phyloP scores from a whole-genome alignment of 2,888 invertebrate genomes.

The Hyposoter didymator region DNA sequence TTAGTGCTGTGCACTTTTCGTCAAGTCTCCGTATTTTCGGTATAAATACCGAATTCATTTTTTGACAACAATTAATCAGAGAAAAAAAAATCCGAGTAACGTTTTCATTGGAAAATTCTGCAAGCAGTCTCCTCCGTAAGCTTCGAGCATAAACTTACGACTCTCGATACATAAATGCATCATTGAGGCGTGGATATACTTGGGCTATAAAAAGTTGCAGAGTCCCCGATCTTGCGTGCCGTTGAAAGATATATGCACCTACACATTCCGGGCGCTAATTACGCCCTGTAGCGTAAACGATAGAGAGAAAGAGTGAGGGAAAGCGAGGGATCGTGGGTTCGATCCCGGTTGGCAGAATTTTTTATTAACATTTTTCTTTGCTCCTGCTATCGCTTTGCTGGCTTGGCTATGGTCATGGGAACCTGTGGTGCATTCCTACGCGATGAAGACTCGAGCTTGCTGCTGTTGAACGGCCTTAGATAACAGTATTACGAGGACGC shows the following conservation, averaged over 20 bases:
- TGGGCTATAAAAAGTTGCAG: conserved; percentile 36
- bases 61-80: not conserved
- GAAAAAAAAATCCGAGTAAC: not conserved
- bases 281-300: conserved; percentile 61
- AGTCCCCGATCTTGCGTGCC: conserved; percentile 31
- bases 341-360: conserved; percentile 50
- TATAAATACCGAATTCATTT: not conserved
- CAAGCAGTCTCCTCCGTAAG: not conserved
- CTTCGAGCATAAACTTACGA: not conserved
- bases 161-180: conserved; percentile 24
- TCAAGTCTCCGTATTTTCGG: not conserved
- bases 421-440: conserved; percentile 51
- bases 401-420: conserved; percentile 50
- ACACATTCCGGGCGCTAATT: conserved; percentile 64
- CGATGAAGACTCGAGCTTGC: conserved; percentile 33
- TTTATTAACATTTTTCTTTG: conserved; percentile 18
- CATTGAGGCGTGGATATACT: conserved; percentile 56
- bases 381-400: not conserved
- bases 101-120: not conserved
- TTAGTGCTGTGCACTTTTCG: not conserved
- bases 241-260: conserved; percentile 67
- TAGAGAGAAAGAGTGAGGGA: conserved; percentile 11
- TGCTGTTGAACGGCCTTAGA: conserved; percentile 29
- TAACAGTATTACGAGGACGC: conserved; percentile 52
- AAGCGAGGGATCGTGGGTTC: conserved; percentile 45